Evolutionary conservation across 2,888 invertebrate species (phyloP).

Genomic region (Tetramorium bicarinatum): DNA sequence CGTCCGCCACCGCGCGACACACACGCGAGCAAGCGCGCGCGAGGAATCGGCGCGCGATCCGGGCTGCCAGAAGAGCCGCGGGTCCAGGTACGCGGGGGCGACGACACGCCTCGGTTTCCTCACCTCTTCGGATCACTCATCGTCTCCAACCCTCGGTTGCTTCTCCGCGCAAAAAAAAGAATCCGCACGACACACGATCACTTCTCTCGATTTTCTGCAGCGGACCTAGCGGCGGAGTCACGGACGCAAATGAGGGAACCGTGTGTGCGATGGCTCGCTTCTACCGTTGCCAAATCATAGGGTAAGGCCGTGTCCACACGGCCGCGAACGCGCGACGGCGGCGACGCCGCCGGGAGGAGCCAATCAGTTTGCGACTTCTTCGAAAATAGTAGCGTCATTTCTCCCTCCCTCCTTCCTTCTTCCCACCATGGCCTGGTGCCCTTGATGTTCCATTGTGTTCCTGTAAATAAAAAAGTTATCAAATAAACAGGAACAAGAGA

Average conservation of each 20-base stretch:
- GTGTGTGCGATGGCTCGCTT: constrained; percentile 66
- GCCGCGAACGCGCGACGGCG: neutral
- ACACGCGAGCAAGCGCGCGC: neutral
- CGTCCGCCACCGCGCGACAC: neutral
- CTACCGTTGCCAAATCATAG: constrained; percentile 52
- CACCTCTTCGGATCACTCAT: constrained; percentile 85
- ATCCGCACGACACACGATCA: constrained; percentile 65
- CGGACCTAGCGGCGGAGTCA: constrained; percentile 55
- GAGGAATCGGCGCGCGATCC: constrained; percentile 47
- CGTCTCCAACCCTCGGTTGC: constrained; percentile 64
- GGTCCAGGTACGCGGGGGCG: neutral
- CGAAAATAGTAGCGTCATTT: neutral
- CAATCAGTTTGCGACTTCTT: neutral
- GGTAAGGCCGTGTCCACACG: constrained; percentile 43
- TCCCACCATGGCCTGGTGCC: neutral
- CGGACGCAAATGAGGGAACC: constrained; percentile 66
- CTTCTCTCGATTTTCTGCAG: constrained; percentile 59
- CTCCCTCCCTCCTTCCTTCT: neutral
- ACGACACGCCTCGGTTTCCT: constrained; percentile 39
- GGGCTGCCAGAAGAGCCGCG: neutral
- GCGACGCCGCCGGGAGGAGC: neutral
- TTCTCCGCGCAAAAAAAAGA: constrained; percentile 65
- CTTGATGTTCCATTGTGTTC: too few relatives aligned
- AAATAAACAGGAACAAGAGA: too few relatives aligned
- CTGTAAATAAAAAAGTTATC: too few relatives aligned